These are phyloP conservation scores for Drosophila persimilis DNA, from an alignment of 1,140 invertebrate genomes.

Conservation along the genomic window DNA sequence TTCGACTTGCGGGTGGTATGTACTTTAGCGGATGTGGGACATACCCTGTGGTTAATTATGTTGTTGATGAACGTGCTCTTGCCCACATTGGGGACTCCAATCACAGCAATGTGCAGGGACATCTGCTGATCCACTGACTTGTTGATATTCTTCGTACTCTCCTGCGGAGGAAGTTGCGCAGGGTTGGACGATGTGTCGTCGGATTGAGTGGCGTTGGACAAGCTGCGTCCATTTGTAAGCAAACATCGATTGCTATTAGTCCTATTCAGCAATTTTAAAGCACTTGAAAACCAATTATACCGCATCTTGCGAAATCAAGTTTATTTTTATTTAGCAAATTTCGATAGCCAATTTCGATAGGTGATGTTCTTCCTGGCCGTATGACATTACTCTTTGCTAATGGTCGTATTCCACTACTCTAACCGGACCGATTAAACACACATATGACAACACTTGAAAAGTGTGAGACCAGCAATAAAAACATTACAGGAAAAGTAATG, in stretches of 20 bases:
- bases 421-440: too few relatives aligned
- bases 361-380: too few relatives aligned
- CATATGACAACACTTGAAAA: too few relatives aligned
- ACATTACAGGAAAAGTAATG: too few relatives aligned
- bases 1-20: constrained; percentile 93
- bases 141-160: background rate
- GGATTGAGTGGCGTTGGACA: constrained; percentile 24
- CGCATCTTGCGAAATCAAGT: constrained; percentile 38
- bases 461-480: too few relatives aligned
- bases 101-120: constrained; percentile 92
- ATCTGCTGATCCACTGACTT: constrained; percentile 74
- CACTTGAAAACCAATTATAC: constrained; percentile 37
- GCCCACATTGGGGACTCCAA: constrained; percentile 95
- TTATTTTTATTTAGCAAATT: too few relatives aligned
- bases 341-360: too few relatives aligned
- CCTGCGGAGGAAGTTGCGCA: background rate
- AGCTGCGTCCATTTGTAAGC: constrained; percentile 29
- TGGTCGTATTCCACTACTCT: too few relatives aligned
- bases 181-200: constrained; percentile 1
- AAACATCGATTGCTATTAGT: constrained; percentile 19
- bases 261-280: constrained; percentile 42
- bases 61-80: constrained; percentile 97
- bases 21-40: constrained; percentile 93
- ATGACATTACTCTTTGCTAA: too few relatives aligned
- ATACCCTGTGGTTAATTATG: constrained; percentile 91